Percentiles rank a stretch among this genome's conserved stretches.
phyloP scores from a whole-genome alignment of 2,797 vertebrate genomes.

The Acanthis flammea region DNA sequence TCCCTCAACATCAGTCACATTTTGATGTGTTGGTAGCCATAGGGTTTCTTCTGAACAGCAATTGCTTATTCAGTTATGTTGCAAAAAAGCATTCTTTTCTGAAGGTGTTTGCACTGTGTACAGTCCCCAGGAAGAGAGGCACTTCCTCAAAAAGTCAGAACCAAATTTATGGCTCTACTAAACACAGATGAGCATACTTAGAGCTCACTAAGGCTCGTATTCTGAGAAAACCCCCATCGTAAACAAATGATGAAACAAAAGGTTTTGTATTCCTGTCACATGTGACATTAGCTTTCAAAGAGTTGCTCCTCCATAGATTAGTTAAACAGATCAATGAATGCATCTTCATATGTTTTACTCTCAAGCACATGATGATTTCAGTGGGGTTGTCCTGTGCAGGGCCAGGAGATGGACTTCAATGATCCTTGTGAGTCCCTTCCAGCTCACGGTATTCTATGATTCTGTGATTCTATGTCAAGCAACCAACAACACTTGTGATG shows the following conservation, averaged over 20 bases:
- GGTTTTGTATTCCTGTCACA: background rate
- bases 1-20: background rate
- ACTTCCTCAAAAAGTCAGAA: background rate
- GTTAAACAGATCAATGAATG: background rate
- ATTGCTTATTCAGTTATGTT: background rate
- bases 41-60: background rate
- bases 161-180: background rate
- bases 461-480: background rate
- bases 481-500: background rate
- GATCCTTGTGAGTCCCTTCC: background rate
- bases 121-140: background rate
- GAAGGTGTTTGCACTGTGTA: background rate
- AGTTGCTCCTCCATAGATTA: background rate
- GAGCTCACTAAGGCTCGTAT: background rate
- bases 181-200: accelerated
- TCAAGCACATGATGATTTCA: background rate
- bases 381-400: background rate
- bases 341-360: background rate
- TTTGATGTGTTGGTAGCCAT: background rate
- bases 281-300: background rate
- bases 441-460: background rate
- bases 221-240: background rate
- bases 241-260: background rate
- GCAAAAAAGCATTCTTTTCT: background rate
- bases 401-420: background rate